Base-by-base conservation (phyloP, 1,140 invertebrate genomes). In the Campodea augens region DNA sequence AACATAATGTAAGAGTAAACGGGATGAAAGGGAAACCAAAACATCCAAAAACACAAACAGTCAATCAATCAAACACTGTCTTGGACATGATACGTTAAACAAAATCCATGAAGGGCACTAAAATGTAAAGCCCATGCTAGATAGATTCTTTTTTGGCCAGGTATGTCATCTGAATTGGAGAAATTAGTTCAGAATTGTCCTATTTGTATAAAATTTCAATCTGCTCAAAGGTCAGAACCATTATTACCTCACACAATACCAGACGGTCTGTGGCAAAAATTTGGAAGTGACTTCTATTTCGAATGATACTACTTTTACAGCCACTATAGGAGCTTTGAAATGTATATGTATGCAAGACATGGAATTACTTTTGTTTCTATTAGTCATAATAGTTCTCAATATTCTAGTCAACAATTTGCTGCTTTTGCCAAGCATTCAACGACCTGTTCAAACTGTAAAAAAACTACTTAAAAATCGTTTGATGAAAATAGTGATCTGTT, bases 41-140 rank as follows among this genome's bases (percentile, higher is more conserved):
- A n/a, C n/a, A n/a, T n/a, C n/a, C n/a, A n/a, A n/a, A n/a, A n/a
- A n/a, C n/a, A n/a, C n/a, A n/a, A n/a, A n/a, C n/a, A n/a, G n/a
- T n/a, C n/a, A n/a, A n/a, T n/a, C n/a, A n/a, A n/a, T n/a, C n/a
- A n/a, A n/a, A n/a, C n/a, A n/a, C n/a, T n/a, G n/a, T n/a, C 36
- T 57, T 13, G 46, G 58, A 47, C 5, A 25, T 5, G 46, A 57
- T 15, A 60, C 62, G 39, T 45, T 59, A 24, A 42, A 54, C 15
- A 13, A 45, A 18, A 38, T 60, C n/a, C 60, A 63, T 49, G 43
- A 47, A 41, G 41, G 50, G 27, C 61, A 63, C 54, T 48, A 54
- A 53, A 55, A 7, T 10, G 7, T 32, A 7, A 10, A 7, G 27
- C 27, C 27, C 7, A 15, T 10, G 27, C 27, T 10, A 7, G 27